Conservation (phyloP, 35 echinoderm and acorn worm species). For the Ptychodera flava region DNA sequence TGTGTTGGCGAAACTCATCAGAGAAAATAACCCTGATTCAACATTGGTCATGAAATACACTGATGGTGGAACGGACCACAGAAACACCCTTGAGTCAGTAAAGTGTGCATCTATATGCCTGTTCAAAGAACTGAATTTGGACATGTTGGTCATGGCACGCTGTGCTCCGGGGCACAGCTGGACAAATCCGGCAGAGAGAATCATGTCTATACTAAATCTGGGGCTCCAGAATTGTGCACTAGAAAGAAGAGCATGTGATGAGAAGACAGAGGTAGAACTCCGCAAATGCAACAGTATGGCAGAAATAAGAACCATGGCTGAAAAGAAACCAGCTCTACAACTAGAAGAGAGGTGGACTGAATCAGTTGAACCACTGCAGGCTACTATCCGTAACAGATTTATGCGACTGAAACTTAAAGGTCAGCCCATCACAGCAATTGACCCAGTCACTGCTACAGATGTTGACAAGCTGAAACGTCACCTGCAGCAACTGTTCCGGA, state of each 20-base stretch:
- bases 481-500: not conserved
- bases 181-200: slow-evolving; percentile 29
- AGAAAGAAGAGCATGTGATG: not conserved
- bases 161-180: slow-evolving; percentile 25
- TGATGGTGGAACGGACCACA: slow-evolving; percentile 21
- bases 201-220: slow-evolving; percentile 5
- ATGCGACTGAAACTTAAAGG: not conserved
- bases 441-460: not conserved
- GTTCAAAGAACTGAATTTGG: slow-evolving; percentile 14
- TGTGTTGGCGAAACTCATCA: not conserved
- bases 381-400: not conserved
- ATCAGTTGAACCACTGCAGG: not conserved
- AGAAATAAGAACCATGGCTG: not conserved
- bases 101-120: not conserved
- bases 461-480: not conserved
- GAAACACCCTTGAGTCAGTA: not conserved
- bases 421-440: not conserved
- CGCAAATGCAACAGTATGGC: not conserved
- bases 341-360: not conserved
- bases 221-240: not conserved
- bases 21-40: not conserved
- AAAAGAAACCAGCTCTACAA: not conserved
- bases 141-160: slow-evolving; percentile 19
- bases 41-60: not conserved
- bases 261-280: not conserved